Conservation (phyloP, 2,888 invertebrate species). For the Eilema griseolum region DNA sequence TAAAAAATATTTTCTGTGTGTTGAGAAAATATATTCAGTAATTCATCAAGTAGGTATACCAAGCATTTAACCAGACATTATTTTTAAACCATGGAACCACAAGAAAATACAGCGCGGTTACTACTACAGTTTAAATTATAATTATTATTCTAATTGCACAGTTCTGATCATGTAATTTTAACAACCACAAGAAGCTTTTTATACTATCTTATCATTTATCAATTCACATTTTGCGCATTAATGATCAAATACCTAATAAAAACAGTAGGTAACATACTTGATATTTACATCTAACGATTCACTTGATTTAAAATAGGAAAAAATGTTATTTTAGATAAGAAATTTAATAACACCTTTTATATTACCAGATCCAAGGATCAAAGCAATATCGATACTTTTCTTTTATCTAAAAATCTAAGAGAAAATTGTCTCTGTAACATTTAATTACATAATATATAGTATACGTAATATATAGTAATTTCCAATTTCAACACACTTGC, state of each 20-base stretch:
- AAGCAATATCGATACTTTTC: not conserved
- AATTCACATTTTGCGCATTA: constrained; percentile 3
- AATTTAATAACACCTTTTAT: no score
- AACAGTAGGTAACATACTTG: not conserved
- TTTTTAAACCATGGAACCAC: not conserved
- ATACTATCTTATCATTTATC: not conserved
- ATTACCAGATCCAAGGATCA: no score
- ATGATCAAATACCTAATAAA: not conserved
- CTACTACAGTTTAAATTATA: not conserved
- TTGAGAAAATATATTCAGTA: not conserved
- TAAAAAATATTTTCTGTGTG: constrained; percentile 1
- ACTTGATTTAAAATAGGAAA: not conserved
- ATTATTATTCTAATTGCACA: not conserved
- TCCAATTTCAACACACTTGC: no score
- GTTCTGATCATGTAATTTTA: not conserved
- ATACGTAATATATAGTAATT: no score
- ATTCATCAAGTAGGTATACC: not conserved
- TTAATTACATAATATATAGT: no score
- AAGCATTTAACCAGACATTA: not conserved
- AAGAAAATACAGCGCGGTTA: not conserved
- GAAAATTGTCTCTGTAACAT: no score
- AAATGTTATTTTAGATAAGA: no score
- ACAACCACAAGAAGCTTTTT: not conserved
- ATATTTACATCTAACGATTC: not conserved
- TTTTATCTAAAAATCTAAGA: no score